Evolutionary conservation across 2,888 invertebrate species (phyloP), one percentile per base, ranked within the genome.

Genomic region (Linnaemya tessellans): DNA sequence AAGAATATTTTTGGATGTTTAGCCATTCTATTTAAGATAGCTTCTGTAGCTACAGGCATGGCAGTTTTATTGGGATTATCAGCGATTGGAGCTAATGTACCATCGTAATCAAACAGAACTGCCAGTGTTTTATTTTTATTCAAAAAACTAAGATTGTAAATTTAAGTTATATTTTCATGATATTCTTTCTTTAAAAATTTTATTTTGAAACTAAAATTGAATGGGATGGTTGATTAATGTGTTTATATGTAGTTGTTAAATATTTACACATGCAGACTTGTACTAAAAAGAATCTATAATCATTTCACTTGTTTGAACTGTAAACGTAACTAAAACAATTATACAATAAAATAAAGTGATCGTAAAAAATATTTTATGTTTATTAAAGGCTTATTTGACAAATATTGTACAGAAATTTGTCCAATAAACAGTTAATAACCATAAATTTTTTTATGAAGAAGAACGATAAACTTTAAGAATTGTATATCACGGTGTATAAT

Each of bases 51-150:
- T 10, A 94, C 91, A 1, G 96, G 95, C 88, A 96, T 94, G 46
- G 94, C 93, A 1, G 96, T 96, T 56, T 96, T 92, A 90, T 95
- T 95, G 1, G 96, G 96, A 92, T 95, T 96, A 4, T 95, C 94
- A 0, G 95, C 95, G 67, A 96, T 94, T 1, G 96, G 95, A 0
- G 96, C 95, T 87, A 96, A 91, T 5, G 96, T 96, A 62, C 96
- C 96, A 91, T 96, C 96, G 89, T 96, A 96, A 90, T 96, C 96
- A 88, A 96, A 91, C 1, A 96, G 91, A 2, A 96, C 91, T 0
- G 96, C 95, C 88, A 96, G 90, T 89, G 95, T 95, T 88, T 94
- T 94, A 22, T 94, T 93, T 54, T 93, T 93, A 74, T 94, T 94
- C 87, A 96, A 80, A 46, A 89, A 92, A 35, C 92, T 92, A 10